Base-by-base conservation (phyloP, 2,888 invertebrate species). In the Cheilosia pagana region DNA sequence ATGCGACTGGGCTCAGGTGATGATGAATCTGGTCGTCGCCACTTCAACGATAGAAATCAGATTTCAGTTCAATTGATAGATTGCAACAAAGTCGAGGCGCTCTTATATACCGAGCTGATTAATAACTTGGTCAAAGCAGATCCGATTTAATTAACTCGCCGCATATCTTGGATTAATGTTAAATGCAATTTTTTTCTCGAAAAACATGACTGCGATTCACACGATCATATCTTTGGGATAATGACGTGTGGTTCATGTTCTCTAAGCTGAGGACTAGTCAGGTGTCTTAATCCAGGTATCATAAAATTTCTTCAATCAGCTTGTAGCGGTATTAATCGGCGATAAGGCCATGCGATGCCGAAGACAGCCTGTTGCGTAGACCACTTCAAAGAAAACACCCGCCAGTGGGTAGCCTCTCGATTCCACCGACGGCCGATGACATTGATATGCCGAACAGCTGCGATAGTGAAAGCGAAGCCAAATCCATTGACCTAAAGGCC, bases 91-190 rank as follows among this genome's bases (percentile, higher is more conserved):
- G 60, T 75, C 16, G 8, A 16, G 14, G 5, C n/a, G 25, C 10
- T 3, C 23, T 16, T 35, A 16, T n/a, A n/a, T n/a, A n/a, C n/a
- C 23, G 8, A 39, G 23, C 45, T 55, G 53, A 48, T 43, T 50
- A 59, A 43, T 72, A 43, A 52, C 35, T 23, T 19, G 8, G 28
- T 12, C 41, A 41, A 53, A 21, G 35, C 23, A 12, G 28, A 19
- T 43, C 28, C n/a, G 48, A 63, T 72, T 72, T 78, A 78, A 78
- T 78, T 72, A 72, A 71, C 23, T 23, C 48, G 62, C 55, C 77
- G n/a, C n/a, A 77, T 35, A 70, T 21, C 25, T 45, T 4, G 16
- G 16, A 28, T 35, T 19, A 19, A 57, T 67, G 65, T 39, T 57
- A 39, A 35, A 50, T 7, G 16, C 0, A 8, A 10, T 19, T 19